phyloP scores from a whole-genome alignment of 2,888 invertebrate species.

The Sceliomorpha sp. region DNA sequence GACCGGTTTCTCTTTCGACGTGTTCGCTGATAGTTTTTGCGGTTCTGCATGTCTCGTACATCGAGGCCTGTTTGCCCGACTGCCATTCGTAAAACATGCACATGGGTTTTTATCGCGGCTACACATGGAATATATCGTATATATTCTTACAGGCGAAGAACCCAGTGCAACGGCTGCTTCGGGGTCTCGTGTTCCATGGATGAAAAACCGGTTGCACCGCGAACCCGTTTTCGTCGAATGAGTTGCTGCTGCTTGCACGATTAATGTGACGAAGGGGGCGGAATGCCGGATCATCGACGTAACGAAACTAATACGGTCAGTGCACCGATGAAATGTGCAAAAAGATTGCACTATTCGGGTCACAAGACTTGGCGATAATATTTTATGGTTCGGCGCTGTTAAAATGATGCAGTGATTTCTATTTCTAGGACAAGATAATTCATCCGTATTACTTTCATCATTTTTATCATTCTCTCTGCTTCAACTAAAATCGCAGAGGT shows the following conservation, averaged over 20 bases:
- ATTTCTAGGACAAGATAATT: too few species aligned
- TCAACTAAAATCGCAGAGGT: too few species aligned
- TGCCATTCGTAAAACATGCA: constrained; percentile 42
- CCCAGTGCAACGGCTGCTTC: constrained; percentile 49
- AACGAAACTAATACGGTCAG: constrained; percentile 52
- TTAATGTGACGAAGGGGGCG: constrained; percentile 51
- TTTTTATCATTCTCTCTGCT: too few species aligned
- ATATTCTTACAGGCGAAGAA: constrained; percentile 41
- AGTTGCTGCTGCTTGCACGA: constrained; percentile 47
- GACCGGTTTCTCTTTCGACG: constrained; percentile 41
- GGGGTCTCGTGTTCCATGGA: constrained; percentile 55
- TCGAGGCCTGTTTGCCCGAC: constrained; percentile 18
- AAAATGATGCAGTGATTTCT: too few species aligned
- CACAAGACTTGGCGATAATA: too few species aligned
- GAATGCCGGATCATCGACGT: constrained; percentile 48
- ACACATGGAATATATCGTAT: not conserved
- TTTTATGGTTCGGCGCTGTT: too few species aligned
- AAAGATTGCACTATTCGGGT: not conserved
- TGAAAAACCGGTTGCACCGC: constrained; percentile 54
- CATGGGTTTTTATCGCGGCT: constrained; percentile 34
- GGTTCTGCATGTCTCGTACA: constrained; percentile 27
- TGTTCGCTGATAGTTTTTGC: constrained; percentile 38
- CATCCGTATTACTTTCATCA: too few species aligned
- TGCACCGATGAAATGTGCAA: constrained; percentile 27
- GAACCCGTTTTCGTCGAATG: constrained; percentile 58